phyloP scores from a whole-genome alignment of 2,888 invertebrate genomes.

The Cantharis lateralis region DNA sequence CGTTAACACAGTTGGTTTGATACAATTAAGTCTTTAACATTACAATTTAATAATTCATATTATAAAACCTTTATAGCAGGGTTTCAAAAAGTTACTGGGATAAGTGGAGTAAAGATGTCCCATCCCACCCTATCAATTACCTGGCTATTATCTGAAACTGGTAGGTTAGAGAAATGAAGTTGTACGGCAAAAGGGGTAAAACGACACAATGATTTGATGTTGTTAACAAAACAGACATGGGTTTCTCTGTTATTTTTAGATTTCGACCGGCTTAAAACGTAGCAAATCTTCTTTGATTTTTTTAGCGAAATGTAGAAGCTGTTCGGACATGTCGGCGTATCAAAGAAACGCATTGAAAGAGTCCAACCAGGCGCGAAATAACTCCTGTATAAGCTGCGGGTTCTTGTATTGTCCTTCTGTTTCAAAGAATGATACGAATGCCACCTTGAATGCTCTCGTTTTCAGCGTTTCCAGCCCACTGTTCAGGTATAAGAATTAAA shows the following conservation, averaged over 20 bases:
- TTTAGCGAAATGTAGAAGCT: not conserved
- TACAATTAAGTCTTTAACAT: not conserved
- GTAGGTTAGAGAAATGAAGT: not conserved
- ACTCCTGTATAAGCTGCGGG: conserved; percentile 25
- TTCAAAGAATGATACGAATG: conserved; percentile 26
- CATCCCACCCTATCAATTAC: not conserved
- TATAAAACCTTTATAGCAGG: not conserved
- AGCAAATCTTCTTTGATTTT: not conserved
- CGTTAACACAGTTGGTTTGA: not conserved
- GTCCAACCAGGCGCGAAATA: conserved; percentile 31
- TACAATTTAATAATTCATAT: not conserved
- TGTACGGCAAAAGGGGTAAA: not conserved
- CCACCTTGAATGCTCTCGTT: conserved; percentile 30
- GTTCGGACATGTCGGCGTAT: conserved; percentile 22
- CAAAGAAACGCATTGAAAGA: conserved; percentile 28
- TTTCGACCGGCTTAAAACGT: not conserved
- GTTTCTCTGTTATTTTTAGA: not conserved
- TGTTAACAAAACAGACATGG: not conserved
- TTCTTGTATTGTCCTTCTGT: conserved; percentile 26
- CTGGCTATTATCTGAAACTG: not conserved
- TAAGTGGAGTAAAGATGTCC: not conserved
- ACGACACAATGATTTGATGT: not conserved
- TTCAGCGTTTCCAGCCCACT: conserved; percentile 11
- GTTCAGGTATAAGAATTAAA: conserved; percentile 10
- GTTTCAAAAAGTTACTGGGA: not conserved